phyloP scores from a whole-genome alignment of 2,888 invertebrate species.

The Sialis fuliginosa region DNA sequence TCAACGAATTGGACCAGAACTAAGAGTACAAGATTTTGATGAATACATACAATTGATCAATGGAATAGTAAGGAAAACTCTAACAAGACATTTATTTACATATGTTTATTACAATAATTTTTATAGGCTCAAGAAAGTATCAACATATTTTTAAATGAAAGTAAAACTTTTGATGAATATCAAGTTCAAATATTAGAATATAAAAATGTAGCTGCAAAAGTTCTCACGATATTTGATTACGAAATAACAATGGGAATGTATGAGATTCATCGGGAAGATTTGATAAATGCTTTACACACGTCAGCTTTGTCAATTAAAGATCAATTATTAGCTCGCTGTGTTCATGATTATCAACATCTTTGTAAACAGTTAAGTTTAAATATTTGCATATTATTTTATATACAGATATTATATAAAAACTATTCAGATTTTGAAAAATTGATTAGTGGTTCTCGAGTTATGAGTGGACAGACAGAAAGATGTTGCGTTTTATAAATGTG shows the following conservation, averaged over 20 bases:
- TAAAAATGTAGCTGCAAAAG: constrained; percentile 37
- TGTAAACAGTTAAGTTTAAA: constrained; percentile 40
- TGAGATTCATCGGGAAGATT: constrained; percentile 61
- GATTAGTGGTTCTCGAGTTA: no score
- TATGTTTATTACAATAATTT: neutral
- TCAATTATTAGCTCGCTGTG: constrained; percentile 54
- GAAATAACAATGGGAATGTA: constrained; percentile 75
- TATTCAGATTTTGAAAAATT: no score
- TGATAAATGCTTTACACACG: constrained; percentile 51
- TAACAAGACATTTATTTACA: neutral
- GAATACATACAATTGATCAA: constrained; percentile 59
- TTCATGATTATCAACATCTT: constrained; percentile 58
- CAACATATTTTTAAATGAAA: constrained; percentile 44
- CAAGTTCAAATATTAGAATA: constrained; percentile 40
- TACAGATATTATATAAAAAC: no score
- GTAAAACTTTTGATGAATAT: constrained; percentile 46
- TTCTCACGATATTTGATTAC: constrained; percentile 38
- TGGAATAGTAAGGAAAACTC: constrained; percentile 31
- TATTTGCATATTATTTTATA: neutral
- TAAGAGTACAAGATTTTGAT: constrained; percentile 61
- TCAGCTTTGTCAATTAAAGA: constrained; percentile 51
- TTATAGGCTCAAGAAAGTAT: constrained; percentile 40
- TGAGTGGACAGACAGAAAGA: no score
- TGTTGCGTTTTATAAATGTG: no score
- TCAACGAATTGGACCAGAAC: constrained; percentile 55